Evolutionary conservation across 2,797 vertebrate genomes (phyloP).

Genomic region (Sparus aurata): DNA sequence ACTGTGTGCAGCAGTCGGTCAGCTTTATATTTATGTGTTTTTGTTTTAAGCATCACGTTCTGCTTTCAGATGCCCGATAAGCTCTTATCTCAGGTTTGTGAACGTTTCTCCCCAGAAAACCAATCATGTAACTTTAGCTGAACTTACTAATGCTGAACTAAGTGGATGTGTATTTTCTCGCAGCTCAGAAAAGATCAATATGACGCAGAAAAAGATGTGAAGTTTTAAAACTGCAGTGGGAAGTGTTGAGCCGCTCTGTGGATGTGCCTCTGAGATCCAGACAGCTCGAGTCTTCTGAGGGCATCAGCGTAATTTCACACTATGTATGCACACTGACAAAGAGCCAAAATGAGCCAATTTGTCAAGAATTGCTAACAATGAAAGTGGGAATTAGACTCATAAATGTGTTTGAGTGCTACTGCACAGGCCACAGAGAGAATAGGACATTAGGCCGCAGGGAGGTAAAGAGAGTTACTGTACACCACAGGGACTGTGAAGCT

Average conservation of each 20-base stretch:
- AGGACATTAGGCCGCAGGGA: conserved; percentile 34
- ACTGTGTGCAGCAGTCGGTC: no score
- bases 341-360: conserved; percentile 17
- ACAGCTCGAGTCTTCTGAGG: background rate
- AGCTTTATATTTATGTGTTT: no score
- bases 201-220: background rate
- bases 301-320: conserved; percentile 2
- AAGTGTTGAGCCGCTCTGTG: background rate
- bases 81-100: no score
- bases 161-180: no score
- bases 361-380: conserved; percentile 32
- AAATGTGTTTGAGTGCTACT: conserved; percentile 9
- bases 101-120: no score
- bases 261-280: background rate
- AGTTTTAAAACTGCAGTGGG: background rate
- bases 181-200: background rate
- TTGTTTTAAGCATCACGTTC: no score
- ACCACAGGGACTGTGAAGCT: conserved; percentile 22
- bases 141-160: no score
- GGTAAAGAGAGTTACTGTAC: conserved; percentile 19
- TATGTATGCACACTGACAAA: conserved; percentile 20
- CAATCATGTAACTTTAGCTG: no score
- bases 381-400: conserved; percentile 15
- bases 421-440: conserved; percentile 23
- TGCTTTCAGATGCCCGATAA: no score